Evolutionary conservation across 2,113 vertebrate genomes (phyloP), one percentile per base, ranked within the genome.

Genomic region (Noctilio leporinus): DNA sequence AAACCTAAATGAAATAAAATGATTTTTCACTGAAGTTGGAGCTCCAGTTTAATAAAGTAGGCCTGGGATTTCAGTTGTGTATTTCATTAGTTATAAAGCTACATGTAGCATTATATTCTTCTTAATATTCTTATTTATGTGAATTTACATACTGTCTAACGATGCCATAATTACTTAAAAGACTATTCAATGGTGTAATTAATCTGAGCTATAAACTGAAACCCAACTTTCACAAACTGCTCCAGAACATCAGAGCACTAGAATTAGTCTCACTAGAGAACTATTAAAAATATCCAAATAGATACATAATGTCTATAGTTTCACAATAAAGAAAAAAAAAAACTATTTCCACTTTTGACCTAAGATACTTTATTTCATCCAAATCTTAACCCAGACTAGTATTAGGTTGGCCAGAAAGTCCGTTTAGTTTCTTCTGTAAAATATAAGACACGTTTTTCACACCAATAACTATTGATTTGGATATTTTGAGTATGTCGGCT

Each of bases 261-360:
- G 95, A 89, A 97, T 76, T 49, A 94, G 12, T 80, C 86, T 83
- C 91, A 97, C 67, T 4, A 38, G 17, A 59, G 47, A 83, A 78
- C 49, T 57, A 55, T 28, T 93, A 77, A 90, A 95, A 64, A 73
- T 69, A 45, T 8, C 24, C 57, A 78, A 77, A 90, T 30, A 92
- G 43, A 88, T 19, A n/a, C 12, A 55, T 69, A 43, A 81, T 85
- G 84, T 92, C 72, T 92, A 89, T 0, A 95, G 70, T n/a, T 93
- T 93, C 33, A 95, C 22, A 59, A 24, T 47, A 88, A 92, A 65
- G 55, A 94, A 96, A 96, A 97, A 30, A 97, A 30, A 11, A 87
- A 75, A 67, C 28, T 55, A 65, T n/a, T 96, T 35, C 67, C 59
- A 93, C 19, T 94, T 26, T 82, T 77, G 22, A 84, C 57, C 49